A percentile compares a stretch with the other conserved stretches of the same genome.
phyloP scores from a whole-genome alignment of 2,888 invertebrate species.

The Papilio elwesi region DNA sequence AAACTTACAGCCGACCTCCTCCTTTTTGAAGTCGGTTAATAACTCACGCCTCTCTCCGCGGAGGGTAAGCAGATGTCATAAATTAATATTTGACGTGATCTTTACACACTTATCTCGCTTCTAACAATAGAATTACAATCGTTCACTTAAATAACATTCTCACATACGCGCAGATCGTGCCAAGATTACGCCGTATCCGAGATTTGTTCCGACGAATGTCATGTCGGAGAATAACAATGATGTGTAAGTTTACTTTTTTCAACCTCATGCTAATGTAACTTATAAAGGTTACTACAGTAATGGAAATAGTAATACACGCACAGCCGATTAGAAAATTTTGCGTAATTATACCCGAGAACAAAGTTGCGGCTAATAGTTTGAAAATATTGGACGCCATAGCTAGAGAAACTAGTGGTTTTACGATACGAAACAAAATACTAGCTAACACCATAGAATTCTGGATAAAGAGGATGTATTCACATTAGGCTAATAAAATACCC shows the following conservation, averaged over 20 bases:
- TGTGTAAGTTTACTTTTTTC: background rate
- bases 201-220: background rate
- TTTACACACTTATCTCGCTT: background rate
- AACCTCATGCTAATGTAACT: background rate
- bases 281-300: background rate
- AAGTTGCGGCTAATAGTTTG: background rate
- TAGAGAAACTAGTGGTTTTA: no score
- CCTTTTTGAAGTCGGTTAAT: no score
- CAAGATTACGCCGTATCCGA: background rate
- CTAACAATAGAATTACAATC: background rate
- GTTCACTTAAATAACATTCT: background rate
- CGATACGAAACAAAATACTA: no score
- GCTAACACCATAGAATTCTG: no score
- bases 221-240: background rate
- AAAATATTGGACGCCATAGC: background rate
- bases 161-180: background rate
- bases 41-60: no score
- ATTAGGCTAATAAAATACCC: no score
- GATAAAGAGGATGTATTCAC: no score
- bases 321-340: conserved; percentile 6
- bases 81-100: no score
- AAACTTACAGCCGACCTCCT: no score
- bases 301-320: background rate
- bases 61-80: no score
- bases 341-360: background rate